These are phyloP conservation scores for Drosophila dives DNA, from an alignment of 2,888 invertebrate genomes.

Conservation along the genomic window DNA sequence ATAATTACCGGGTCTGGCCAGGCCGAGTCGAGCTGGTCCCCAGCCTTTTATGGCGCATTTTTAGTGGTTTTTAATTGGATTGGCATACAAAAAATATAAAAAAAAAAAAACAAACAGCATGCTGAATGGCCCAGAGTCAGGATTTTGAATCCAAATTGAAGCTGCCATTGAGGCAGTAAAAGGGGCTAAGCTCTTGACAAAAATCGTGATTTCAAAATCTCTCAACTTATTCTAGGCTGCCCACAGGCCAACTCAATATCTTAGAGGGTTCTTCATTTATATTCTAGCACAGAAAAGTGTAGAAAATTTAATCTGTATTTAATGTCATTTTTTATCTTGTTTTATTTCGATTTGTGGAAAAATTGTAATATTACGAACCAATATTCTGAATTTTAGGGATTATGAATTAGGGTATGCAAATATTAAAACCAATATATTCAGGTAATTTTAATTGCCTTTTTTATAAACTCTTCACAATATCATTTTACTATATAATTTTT, in stretches of 20 bases:
- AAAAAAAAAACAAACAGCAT: neutral
- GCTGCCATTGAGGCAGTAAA: conserved; percentile 14
- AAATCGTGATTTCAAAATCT: conserved; percentile 36
- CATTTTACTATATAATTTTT: neutral
- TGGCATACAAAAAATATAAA: conserved; percentile 24
- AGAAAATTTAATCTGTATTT: neutral
- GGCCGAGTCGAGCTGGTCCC: conserved; percentile 28
- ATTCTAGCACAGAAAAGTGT: neutral
- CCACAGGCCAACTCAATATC: conserved; percentile 4
- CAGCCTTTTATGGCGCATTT: conserved; percentile 52
- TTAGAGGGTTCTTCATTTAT: conserved; percentile 4
- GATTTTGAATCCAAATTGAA: conserved; percentile 14
- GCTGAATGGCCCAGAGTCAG: conserved; percentile 7
- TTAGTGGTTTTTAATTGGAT: conserved; percentile 58
- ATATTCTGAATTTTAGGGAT: accelerated
- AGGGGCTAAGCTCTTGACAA: conserved; percentile 24
- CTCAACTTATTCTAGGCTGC: conserved; percentile 27
- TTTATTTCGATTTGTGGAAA: neutral
- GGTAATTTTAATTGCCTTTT: neutral
- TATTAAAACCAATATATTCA: neutral
- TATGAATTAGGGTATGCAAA: neutral
- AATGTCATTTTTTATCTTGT: neutral
- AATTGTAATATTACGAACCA: neutral
- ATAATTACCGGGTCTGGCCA: conserved; percentile 62
- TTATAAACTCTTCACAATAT: neutral